Base-by-base conservation (phyloP, 1,140 invertebrate species). In the Drosophila subpulchrella region DNA sequence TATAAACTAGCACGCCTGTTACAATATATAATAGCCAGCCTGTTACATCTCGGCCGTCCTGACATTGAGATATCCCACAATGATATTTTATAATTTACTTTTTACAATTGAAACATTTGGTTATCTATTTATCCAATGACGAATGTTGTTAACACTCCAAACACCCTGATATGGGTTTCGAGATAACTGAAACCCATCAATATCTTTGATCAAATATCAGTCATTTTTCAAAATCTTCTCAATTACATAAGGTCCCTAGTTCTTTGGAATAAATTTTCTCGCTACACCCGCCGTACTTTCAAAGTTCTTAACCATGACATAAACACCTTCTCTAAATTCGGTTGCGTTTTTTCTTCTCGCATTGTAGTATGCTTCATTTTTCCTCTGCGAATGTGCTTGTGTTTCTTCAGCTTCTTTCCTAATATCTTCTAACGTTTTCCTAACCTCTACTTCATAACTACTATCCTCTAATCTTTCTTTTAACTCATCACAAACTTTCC, bases 321-420 rank as follows among this genome's bases (percentile, higher is more conserved):
- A n/a, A n/a, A n/a, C n/a, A n/a, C n/a, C n/a, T n/a, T n/a, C n/a
- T n/a, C n/a, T n/a, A n/a, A n/a, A n/a, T n/a, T n/a, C n/a, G n/a
- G n/a, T n/a, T n/a, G n/a, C n/a, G n/a, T n/a, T n/a, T n/a, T n/a
- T n/a, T n/a, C n/a, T n/a, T n/a, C n/a, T n/a, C n/a, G n/a, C 20
- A 48, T 48, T 48, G 12, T 48, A 48, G 20, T 27, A 27, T 13
- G 12, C 20, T 13, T 48, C 46, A 48, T 48, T 27, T 48, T 12
- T 27, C 12, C 27, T 13, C 20, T 48, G 46, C 4, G 46, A 10
- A 6, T n/a, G 17, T 48, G 5, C 4, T 27, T 46, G 42, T 17
- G 15, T 10, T 47, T 47, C 44, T 24, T 47, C 44, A 24, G 44
- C 44, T 47, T 47, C 44, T 47, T 47, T 47, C 11, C 44, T 47